Base-by-base conservation (phyloP, 2,888 invertebrate genomes). In the Melanophora roralis region DNA sequence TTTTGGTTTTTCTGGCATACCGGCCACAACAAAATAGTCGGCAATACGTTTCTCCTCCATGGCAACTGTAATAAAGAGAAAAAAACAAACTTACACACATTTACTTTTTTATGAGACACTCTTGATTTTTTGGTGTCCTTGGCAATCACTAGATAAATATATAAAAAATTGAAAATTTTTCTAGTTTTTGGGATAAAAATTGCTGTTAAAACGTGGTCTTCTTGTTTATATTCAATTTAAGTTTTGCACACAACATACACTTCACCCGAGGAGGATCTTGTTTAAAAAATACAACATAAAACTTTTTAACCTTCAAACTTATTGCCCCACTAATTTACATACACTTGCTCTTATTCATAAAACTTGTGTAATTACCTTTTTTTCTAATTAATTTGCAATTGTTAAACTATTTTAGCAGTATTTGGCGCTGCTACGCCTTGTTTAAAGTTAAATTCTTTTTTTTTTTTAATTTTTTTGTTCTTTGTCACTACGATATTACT, bases 21-120 rank as follows among this genome's bases (percentile, higher is more conserved):
- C 99, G 87, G 98, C 98, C 81, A 99, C 96, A 83, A 99, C 98
- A 92, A 99, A 99, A 91, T 99, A 99, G 91, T 99, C 99, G 23
- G 97, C 98, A 82, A 98, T 96, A 90, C 95, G 92, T 87, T 94
- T 92, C 86, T 96, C 96, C 88, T 96, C 96, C 96, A 96, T 96
- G 62, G 67, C 65, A 79, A 77, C 76, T 75, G 34, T 36, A 67
- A 71, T n/a, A 57, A 71, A 11, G 51, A 51, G 11, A 62, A 36
- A 72, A 1, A 57, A 55, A 69, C 40, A 49, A n/a, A n/a, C n/a
- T n/a, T 47, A 64, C 45, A 68, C 16, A 55, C 19, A 11, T 32
- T 55, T 55, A 43, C 9, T 38, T 6, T 49, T 49, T 23, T 14
- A 1, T 49, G 40, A n/a, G n/a, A 21, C 47, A 23, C 27, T 55